Conservation (phyloP, 2,888 invertebrate genomes). For the Meloe dianella region DNA sequence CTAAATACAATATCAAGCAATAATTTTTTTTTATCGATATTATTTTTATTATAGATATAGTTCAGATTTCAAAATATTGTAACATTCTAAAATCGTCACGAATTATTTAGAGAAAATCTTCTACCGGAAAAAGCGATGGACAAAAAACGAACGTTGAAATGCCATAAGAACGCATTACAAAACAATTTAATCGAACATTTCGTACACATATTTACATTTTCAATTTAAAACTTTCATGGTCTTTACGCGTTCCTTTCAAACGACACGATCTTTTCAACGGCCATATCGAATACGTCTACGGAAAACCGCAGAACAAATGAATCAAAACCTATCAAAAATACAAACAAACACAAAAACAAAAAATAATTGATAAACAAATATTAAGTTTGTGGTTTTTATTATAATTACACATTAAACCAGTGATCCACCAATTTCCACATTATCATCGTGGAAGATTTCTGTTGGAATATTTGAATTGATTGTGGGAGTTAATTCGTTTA, state of each 20-base stretch:
- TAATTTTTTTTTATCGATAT: too few relatives aligned
- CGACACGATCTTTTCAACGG: slow-evolving; percentile 16
- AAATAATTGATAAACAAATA: slow-evolving; percentile 31
- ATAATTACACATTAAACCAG: slow-evolving; percentile 19
- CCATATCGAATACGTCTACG: slow-evolving; percentile 22
- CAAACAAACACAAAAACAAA: slow-evolving; percentile 16
- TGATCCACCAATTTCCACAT: background rate
- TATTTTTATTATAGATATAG: too few relatives aligned
- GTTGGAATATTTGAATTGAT: slow-evolving; percentile 14
- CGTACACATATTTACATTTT: slow-evolving; percentile 25
- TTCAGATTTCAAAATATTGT: too few relatives aligned
- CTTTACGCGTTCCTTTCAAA: slow-evolving; percentile 17
- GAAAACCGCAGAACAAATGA: slow-evolving; percentile 29
- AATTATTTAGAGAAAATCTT: too few relatives aligned
- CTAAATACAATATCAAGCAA: too few relatives aligned
- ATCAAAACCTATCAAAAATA: background rate
- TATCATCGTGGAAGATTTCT: too few relatives aligned
- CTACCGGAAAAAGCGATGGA: too few relatives aligned
- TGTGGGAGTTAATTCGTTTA: slow-evolving; percentile 58
- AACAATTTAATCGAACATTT: background rate
- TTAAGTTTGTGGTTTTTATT: slow-evolving; percentile 35
- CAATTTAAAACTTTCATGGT: slow-evolving; percentile 30
- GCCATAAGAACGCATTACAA: background rate
- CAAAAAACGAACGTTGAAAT: too few relatives aligned
- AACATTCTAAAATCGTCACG: too few relatives aligned